Evolutionary conservation across 2,888 invertebrate genomes (phyloP), one percentile per base, ranked within the genome.

Genomic region (Myopa testacea): DNA sequence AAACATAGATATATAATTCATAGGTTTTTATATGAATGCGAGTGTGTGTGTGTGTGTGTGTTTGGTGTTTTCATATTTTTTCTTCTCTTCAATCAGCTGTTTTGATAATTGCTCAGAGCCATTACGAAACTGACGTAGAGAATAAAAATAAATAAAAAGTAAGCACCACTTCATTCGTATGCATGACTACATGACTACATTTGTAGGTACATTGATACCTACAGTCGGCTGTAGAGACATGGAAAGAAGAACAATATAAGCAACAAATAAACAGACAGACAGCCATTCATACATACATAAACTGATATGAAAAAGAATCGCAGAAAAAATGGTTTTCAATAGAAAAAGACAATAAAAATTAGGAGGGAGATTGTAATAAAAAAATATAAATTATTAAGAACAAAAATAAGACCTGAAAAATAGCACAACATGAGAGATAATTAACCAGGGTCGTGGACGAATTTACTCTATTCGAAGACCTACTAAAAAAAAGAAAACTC

Each of bases 21-120:
- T 45, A 10, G 4, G 62, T 62, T 7, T 38, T 45, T 58, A 60
- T 68, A 55, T 63, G 63, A 68, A 55, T 19, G 40, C 50, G 68
- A 34, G 37, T 50, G 37, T 58, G 14, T 34, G 34, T 26, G 60
- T 16, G 37, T 70, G 37, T 71, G 60, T 19, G 55, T 70, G 37
- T 55, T 37, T 71, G 34, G 55, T 70, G 37, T 55, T 37, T 71
- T 37, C 50, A 8, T 67, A 12, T 60, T 19, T 65, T 16, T 34
- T n/a, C 45, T 63, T 73, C 62, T 55, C 38, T 52, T 74, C 79
- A 81, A 79, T 81, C 82, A 82, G 82, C 82, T 82, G 82, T 82
- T 82, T 79, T 78, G 75, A 77, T 75, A 72, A 78, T 76, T 71
- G 63, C 45, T 76, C 76, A 67, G 73, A 75, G 73, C 76, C 76